These are phyloP conservation scores for Eumerus sabulonum DNA, from an alignment of 2,888 invertebrate species.

Conservation along the genomic window DNA sequence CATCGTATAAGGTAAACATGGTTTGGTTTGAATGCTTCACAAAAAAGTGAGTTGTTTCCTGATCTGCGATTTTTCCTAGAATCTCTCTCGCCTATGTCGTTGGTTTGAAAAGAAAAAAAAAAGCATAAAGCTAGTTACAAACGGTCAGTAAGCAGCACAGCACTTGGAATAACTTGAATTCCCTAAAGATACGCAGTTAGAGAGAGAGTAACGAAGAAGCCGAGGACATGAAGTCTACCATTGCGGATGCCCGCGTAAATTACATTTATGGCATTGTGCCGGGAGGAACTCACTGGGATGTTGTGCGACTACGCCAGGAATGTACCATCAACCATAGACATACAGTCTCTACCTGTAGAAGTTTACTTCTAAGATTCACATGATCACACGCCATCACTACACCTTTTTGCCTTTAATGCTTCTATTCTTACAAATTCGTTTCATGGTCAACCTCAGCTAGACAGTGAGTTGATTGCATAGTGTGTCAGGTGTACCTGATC, in stretches of 20 bases:
- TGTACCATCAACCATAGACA: constrained; percentile 58
- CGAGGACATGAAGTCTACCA: constrained; percentile 70
- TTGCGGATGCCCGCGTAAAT: constrained; percentile 70
- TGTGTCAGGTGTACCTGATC: constrained; percentile 57
- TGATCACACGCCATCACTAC: constrained; percentile 17
- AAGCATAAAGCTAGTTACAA: constrained; percentile 4
- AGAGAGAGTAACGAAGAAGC: constrained; percentile 59
- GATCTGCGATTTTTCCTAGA: constrained; percentile 67
- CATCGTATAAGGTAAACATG: constrained; percentile 59
- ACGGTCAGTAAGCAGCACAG: constrained; percentile 10
- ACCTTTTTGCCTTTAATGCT: no score
- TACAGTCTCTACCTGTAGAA: constrained; percentile 61
- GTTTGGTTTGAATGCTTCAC: constrained; percentile 51
- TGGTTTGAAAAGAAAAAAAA: constrained; percentile 28
- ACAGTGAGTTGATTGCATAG: constrained; percentile 8
- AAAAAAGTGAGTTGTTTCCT: constrained; percentile 69
- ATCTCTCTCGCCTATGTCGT: constrained; percentile 36
- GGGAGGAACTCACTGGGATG: constrained; percentile 63
- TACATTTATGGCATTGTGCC: constrained; percentile 68
- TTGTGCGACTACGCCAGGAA: constrained; percentile 62
- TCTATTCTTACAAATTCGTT: no score
- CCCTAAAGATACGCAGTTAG: constrained; percentile 67
- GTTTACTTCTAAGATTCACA: constrained; percentile 36
- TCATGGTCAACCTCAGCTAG: constrained; percentile 35
- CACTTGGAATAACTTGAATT: constrained; percentile 67